phyloP scores from a whole-genome alignment of 2,797 vertebrate species.

The Coregonus ussuriensis region DNA sequence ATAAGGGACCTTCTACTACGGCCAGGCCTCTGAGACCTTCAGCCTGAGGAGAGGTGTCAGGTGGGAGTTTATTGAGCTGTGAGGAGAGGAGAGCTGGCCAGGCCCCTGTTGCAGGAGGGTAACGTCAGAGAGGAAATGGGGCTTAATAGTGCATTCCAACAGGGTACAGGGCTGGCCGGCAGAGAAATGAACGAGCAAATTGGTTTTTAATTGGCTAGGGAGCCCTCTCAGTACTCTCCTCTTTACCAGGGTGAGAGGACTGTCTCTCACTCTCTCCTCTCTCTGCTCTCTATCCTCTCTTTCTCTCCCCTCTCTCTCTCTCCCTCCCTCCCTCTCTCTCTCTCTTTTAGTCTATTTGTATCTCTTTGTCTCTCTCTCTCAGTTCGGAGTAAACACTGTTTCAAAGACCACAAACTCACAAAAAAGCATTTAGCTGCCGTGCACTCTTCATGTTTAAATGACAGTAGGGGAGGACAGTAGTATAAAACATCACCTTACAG shows the following conservation, averaged over 20 bases:
- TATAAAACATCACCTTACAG: constrained; percentile 16
- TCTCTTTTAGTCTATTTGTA: neutral
- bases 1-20: neutral
- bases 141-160: constrained; percentile 39
- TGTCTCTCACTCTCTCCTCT: constrained; percentile 11
- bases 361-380: neutral
- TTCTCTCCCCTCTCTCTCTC: neutral
- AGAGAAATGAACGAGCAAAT: constrained; percentile 52
- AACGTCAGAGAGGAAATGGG: constrained; percentile 34
- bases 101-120: constrained; percentile 23
- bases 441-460: constrained; percentile 25
- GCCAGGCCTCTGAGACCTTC: constrained; percentile 9
- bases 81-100: constrained; percentile 13
- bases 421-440: neutral
- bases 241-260: constrained; percentile 33
- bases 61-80: constrained; percentile 44
- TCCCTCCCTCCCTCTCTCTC: too few relatives aligned
- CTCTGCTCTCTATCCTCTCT: constrained; percentile 8
- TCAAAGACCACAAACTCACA: neutral
- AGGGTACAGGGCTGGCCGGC: constrained; percentile 18
- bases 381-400: neutral
- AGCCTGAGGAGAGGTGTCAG: constrained; percentile 24
- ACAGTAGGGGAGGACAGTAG: neutral
- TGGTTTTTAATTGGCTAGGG: constrained; percentile 57
- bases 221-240: constrained; percentile 33